Evolutionary conservation across 1,140 invertebrate species (phyloP).

Genomic region (Mamestra configurata): DNA sequence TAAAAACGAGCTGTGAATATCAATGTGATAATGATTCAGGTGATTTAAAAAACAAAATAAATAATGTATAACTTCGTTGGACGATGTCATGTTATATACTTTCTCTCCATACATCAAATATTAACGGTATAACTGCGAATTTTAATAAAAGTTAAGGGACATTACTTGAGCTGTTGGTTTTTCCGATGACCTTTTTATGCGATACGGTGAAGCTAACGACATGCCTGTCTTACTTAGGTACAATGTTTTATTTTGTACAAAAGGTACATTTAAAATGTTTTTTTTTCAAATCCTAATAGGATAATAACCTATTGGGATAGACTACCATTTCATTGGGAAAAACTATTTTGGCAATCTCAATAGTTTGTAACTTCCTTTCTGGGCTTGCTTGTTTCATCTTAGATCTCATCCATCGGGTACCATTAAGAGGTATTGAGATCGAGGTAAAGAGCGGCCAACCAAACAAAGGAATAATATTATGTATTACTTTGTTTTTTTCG

Average conservation of each 20-base stretch:
- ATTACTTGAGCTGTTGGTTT: constrained; percentile 1
- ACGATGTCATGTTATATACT: not conserved
- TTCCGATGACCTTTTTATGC: not conserved
- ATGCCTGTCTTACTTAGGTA: not conserved
- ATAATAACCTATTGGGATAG: too few species aligned
- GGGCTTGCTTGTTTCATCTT: too few species aligned
- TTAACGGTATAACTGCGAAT: not conserved
- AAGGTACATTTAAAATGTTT: too few species aligned
- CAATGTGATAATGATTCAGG: constrained; percentile 6
- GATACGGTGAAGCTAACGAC: not conserved
- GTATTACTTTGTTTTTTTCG: too few species aligned
- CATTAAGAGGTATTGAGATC: too few species aligned
- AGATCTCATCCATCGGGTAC: too few species aligned
- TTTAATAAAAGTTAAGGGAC: not conserved
- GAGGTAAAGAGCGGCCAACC: too few species aligned
- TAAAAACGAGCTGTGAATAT: constrained; percentile 14
- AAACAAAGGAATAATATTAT: too few species aligned
- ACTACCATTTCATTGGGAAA: too few species aligned
- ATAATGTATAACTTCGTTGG: not conserved
- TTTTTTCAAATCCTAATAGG: too few species aligned
- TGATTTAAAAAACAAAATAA: not conserved
- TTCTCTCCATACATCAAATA: constrained; percentile 12
- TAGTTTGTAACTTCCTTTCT: too few species aligned
- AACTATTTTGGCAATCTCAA: too few species aligned
- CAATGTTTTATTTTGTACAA: not conserved